These are phyloP conservation scores for Scopus umbretta DNA, from an alignment of 2,113 vertebrate species.

Conservation along the genomic window DNA sequence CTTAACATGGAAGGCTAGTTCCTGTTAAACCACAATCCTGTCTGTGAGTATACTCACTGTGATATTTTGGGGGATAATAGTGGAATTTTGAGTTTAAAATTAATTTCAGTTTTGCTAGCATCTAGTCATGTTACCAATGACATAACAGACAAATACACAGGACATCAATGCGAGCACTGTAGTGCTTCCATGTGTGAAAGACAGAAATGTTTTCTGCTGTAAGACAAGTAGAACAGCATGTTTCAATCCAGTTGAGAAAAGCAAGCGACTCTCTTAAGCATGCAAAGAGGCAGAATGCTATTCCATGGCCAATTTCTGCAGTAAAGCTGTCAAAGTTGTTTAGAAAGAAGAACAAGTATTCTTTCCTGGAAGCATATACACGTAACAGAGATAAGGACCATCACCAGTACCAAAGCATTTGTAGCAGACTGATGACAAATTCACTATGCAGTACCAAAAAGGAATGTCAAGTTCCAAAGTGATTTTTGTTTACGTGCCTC, in stretches of 20 bases:
- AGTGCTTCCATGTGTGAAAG: background rate
- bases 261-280: background rate
- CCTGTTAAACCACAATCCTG: background rate
- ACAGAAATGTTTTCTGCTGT: background rate
- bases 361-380: background rate
- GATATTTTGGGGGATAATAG: background rate
- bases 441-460: background rate
- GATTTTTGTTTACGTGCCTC: background rate
- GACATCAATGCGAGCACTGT: background rate
- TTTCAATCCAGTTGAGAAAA: constrained; percentile 3
- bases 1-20: background rate
- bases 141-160: background rate
- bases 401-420: background rate
- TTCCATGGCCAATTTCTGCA: background rate
- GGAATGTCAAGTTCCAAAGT: background rate
- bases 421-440: background rate
- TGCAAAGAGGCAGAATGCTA: background rate
- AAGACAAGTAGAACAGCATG: background rate
- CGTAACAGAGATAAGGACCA: background rate
- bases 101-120: background rate
- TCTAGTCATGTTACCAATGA: background rate
- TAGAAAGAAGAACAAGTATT: background rate
- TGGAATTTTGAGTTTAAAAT: background rate
- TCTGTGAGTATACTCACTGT: background rate
- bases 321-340: background rate